phyloP scores from a whole-genome alignment of 2,113 vertebrate genomes.

The Oreamnos americanus region DNA sequence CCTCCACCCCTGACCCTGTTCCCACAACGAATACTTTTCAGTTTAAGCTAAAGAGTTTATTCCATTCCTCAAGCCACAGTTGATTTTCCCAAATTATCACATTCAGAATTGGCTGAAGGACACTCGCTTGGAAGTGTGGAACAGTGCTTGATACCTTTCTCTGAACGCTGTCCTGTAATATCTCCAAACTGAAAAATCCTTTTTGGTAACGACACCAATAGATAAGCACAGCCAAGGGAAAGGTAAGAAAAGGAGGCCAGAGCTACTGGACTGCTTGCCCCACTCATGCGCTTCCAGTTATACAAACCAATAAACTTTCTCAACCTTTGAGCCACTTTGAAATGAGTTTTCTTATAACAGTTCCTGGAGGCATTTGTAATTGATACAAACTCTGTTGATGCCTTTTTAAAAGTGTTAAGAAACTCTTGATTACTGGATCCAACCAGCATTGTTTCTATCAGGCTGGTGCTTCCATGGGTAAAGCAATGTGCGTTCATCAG shows the following conservation, averaged over 20 bases:
- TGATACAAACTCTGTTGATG: background rate
- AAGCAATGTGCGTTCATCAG: background rate
- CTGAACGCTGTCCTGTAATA: background rate
- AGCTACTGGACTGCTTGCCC: background rate
- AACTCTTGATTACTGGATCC: background rate
- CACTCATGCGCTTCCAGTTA: background rate
- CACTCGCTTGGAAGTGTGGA: background rate
- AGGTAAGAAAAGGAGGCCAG: background rate
- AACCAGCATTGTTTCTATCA: background rate
- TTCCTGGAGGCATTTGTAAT: background rate
- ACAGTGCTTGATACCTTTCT: background rate
- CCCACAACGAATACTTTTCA: background rate
- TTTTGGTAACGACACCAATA: background rate
- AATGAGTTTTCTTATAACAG: conserved; percentile 10
- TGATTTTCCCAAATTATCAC: background rate
- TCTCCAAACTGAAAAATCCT: background rate
- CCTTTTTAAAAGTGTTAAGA: background rate
- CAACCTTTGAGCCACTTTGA: conserved; percentile 3
- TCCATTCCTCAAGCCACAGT: background rate
- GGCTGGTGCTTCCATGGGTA: background rate
- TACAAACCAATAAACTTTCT: background rate
- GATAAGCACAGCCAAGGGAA: background rate
- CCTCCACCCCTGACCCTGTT: background rate
- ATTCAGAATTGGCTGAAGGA: background rate
- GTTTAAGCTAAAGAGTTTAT: background rate